These are phyloP conservation scores for Glaucomys volans DNA, from an alignment of 2,113 vertebrate species.

Conservation along the genomic window DNA sequence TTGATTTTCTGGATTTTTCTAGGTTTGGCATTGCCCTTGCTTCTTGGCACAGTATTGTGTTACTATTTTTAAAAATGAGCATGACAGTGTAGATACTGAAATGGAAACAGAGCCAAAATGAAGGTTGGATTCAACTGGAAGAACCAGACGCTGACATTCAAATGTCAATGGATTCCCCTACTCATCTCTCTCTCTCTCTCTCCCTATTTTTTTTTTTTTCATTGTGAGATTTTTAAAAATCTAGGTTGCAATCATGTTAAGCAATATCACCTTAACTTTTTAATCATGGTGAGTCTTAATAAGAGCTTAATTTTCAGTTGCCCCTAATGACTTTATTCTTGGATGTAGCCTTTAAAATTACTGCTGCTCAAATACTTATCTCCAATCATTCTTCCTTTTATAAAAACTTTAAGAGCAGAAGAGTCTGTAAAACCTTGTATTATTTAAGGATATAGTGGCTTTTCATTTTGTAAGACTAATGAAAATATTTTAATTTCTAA, in stretches of 20 bases:
- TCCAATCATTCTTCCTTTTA: background rate
- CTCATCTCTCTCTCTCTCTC: background rate
- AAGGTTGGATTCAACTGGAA: conserved; percentile 56
- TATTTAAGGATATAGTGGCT: background rate
- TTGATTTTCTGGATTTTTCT: conserved; percentile 68
- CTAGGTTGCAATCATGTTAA: background rate
- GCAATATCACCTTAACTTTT: background rate
- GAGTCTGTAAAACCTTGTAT: background rate
- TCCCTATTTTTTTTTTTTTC: background rate
- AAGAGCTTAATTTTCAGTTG: conserved; percentile 33
- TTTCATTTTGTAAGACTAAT: background rate
- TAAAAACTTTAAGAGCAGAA: background rate
- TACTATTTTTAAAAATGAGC: conserved; percentile 65
- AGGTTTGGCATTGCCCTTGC: conserved; percentile 57
- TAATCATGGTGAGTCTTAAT: background rate
- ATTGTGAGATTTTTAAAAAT: conserved; percentile 43
- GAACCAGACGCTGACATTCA: conserved; percentile 65
- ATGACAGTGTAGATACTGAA: conserved; percentile 67
- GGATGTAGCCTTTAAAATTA: conserved; percentile 14
- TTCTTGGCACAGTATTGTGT: conserved; percentile 55
- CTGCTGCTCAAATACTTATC: background rate
- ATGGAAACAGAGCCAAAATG: conserved; percentile 63
- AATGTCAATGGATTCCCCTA: conserved; percentile 60
- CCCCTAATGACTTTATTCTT: background rate
- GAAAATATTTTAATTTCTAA: conserved; percentile 6